phyloP scores from a whole-genome alignment of 2,113 vertebrate species.

The Poeciliopsis turrubarensis region DNA sequence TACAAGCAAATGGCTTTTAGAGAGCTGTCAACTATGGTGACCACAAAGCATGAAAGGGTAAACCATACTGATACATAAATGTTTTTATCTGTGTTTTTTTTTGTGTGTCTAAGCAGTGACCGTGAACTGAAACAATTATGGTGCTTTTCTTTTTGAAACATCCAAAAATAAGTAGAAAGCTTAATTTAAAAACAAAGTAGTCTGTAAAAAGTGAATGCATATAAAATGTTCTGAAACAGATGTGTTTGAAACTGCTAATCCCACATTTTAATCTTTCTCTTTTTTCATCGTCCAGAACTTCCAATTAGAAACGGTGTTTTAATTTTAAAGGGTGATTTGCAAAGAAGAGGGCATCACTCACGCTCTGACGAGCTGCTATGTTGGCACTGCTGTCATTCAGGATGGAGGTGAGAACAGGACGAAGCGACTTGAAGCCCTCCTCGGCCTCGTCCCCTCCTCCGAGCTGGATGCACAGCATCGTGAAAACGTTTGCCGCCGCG shows the following conservation, averaged over 20 bases:
- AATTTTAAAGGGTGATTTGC: too few relatives aligned
- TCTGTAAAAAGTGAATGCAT: too few relatives aligned
- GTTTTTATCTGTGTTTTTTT: not conserved
- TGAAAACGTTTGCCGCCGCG: conserved; percentile 82
- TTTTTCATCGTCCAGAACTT: too few relatives aligned
- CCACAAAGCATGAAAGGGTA: too few relatives aligned
- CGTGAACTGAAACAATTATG: not conserved
- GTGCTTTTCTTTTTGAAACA: not conserved
- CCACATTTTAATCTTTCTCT: too few relatives aligned
- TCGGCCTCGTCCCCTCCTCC: conserved; percentile 88
- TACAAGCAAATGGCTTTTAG: too few relatives aligned
- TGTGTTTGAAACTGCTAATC: too few relatives aligned
- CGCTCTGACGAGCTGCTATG: conserved; percentile 86
- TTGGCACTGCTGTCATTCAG: conserved; percentile 85
- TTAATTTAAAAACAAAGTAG: too few relatives aligned
- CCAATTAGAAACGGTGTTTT: not conserved
- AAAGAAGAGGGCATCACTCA: conserved; percentile 76
- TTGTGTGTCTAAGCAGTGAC: not conserved
- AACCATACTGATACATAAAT: not conserved
- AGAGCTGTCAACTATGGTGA: too few relatives aligned
- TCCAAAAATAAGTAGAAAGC: not conserved
- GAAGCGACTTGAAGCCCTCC: conserved; percentile 86
- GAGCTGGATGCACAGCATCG: conserved; percentile 92
- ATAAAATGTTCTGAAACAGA: too few relatives aligned
- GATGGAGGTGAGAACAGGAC: conserved; percentile 84